Conservation (phyloP, 2,888 invertebrate genomes). For the Drosophila mercatorum region DNA sequence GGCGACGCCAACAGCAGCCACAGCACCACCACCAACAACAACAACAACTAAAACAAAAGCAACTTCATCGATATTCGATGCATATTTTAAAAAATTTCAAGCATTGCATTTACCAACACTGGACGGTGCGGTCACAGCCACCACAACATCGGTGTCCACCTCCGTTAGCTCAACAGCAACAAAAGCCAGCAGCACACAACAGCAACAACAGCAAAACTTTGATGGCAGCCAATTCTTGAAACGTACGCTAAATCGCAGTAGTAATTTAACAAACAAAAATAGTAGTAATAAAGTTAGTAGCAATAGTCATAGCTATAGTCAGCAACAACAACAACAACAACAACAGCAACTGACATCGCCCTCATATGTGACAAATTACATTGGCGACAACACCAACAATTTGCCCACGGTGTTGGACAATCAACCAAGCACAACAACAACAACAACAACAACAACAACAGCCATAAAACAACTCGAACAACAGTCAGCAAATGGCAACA, state of each 20-base stretch:
- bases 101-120: conserved; percentile 73
- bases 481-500: conserved; percentile 36
- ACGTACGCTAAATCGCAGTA: conserved; percentile 81
- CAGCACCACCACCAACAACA: conserved; percentile 29
- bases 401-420: conserved; percentile 75
- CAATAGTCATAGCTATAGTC: conserved; percentile 59
- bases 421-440: conserved; percentile 54
- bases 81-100: conserved; percentile 83
- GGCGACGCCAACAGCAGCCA: conserved; percentile 41
- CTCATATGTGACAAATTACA: conserved; percentile 86
- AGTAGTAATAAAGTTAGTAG: conserved; percentile 69
- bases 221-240: conserved; percentile 78
- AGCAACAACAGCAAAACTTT: conserved; percentile 47
- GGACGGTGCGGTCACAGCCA: conserved; percentile 63
- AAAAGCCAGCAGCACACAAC: conserved; percentile 31
- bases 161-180: conserved; percentile 58
- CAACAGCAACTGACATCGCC: conserved; percentile 62
- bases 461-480: conserved; percentile 21
- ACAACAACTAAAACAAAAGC: conserved; percentile 49
- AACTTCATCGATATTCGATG: conserved; percentile 80
- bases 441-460: conserved; percentile 40
- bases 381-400: conserved; percentile 84
- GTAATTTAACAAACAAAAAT: conserved; percentile 68
- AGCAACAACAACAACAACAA: conserved; percentile 48
- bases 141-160: conserved; percentile 61